Conservation (phyloP, 1,140 invertebrate genomes). For the Rhyzopertha dominica region DNA sequence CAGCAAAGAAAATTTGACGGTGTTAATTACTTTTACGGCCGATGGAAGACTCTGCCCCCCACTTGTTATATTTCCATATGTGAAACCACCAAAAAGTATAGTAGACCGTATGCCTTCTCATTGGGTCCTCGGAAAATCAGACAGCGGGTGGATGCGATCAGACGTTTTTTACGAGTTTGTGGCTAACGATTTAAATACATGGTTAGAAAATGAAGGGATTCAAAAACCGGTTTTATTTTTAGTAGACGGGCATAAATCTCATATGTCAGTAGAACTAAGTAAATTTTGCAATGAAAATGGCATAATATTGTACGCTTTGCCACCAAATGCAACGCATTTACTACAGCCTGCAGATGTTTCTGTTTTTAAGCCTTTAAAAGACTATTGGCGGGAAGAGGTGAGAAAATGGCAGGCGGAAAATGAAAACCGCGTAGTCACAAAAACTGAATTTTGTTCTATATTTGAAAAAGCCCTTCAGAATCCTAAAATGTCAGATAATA, state of each 20-base stretch:
- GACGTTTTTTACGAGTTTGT: slow-evolving; percentile 44
- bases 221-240: slow-evolving; percentile 38
- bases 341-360: slow-evolving; percentile 43
- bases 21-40: not conserved
- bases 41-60: slow-evolving; percentile 2
- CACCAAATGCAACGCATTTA: slow-evolving; percentile 43
- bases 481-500: too few species aligned
- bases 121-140: slow-evolving; percentile 36
- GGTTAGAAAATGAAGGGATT: slow-evolving; percentile 34
- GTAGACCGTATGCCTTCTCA: slow-evolving; percentile 26
- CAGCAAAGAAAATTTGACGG: slow-evolving; percentile 29
- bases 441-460: not conserved
- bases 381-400: slow-evolving; percentile 34
- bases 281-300: slow-evolving; percentile 39
- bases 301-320: slow-evolving; percentile 43
- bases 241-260: slow-evolving; percentile 43
- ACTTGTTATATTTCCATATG: slow-evolving; percentile 28
- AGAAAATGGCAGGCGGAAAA: slow-evolving; percentile 16
- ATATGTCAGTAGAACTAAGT: slow-evolving; percentile 39
- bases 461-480: too few species aligned
- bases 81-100: slow-evolving; percentile 21
- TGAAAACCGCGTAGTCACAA: slow-evolving; percentile 1
- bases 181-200: slow-evolving; percentile 37
- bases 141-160: slow-evolving; percentile 41
- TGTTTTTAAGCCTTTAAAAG: slow-evolving; percentile 41